These are phyloP conservation scores for Potamilus streckersoni DNA, from an alignment of 1,140 invertebrate genomes.

Conservation along the genomic window DNA sequence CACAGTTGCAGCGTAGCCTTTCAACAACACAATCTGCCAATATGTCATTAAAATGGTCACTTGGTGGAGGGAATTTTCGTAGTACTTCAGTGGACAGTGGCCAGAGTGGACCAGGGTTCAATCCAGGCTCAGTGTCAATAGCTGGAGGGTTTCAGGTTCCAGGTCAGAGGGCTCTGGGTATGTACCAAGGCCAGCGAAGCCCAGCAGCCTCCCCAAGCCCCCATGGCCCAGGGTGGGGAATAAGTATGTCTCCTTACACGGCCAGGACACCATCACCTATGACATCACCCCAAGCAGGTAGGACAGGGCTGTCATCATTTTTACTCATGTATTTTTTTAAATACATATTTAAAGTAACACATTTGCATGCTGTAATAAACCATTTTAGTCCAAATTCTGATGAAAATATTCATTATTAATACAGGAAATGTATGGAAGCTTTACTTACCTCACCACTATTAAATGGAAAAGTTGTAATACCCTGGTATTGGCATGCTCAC, in stretches of 20 bases:
- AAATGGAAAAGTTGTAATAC: no score
- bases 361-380: no score
- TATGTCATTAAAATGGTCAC: slow-evolving; percentile 15
- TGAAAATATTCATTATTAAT: no score
- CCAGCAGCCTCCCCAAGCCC: slow-evolving; percentile 32
- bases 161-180: slow-evolving; percentile 32
- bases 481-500: no score
- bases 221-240: slow-evolving; percentile 1
- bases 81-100: slow-evolving; percentile 41
- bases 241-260: slow-evolving; percentile 15
- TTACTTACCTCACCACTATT: no score
- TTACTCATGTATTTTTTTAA: no score
- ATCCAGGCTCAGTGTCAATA: slow-evolving; percentile 36
- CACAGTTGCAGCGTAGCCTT: slow-evolving; percentile 11
- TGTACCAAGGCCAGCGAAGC: slow-evolving; percentile 50
- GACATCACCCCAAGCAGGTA: slow-evolving; percentile 48
- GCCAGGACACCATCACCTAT: slow-evolving; percentile 42
- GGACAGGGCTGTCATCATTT: background rate
- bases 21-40: slow-evolving; percentile 11
- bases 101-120: slow-evolving; percentile 53
- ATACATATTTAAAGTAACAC: slow-evolving; percentile 4
- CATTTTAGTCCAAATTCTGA: no score
- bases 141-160: slow-evolving; percentile 38
- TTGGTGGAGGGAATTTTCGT: slow-evolving; percentile 24
- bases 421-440: no score